Evolutionary conservation across 92 coral and sea anemone genomes (phyloP).

Genomic region (Epizoanthus fatuus): DNA sequence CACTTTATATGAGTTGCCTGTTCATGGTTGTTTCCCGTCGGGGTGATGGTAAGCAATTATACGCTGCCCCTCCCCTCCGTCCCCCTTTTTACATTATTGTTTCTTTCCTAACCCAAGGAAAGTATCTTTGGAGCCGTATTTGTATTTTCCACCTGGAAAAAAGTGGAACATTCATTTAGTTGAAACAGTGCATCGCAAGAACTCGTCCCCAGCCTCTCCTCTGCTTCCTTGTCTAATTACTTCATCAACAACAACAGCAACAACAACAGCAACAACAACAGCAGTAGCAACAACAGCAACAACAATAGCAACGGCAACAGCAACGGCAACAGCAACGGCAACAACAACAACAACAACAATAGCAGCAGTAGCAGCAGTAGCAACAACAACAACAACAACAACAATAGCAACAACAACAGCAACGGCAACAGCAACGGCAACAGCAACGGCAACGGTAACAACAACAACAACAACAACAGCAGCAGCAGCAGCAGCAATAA

Average conservation of each 20-base stretch:
- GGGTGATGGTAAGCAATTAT: background rate
- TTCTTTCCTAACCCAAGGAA: conserved; percentile 90
- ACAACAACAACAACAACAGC: too few relatives aligned
- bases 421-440: too few relatives aligned
- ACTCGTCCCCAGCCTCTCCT: background rate
- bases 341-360: too few relatives aligned
- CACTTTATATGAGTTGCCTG: background rate
- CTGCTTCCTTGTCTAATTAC: background rate
- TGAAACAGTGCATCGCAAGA: background rate
- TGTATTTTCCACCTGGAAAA: conserved; percentile 91
- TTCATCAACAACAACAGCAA: background rate
- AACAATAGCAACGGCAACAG: background rate
- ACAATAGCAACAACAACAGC: too few relatives aligned
- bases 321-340: too few relatives aligned
- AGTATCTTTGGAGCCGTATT: conserved; percentile 91
- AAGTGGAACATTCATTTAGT: background rate
- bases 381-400: too few relatives aligned
- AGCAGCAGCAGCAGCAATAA: too few relatives aligned
- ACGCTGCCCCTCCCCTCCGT: too few relatives aligned
- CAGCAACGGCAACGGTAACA: too few relatives aligned
- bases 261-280: too few relatives aligned
- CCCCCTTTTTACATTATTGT: background rate
- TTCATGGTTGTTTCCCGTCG: background rate
- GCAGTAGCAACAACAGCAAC: background rate
- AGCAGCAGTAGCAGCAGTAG: too few relatives aligned